Percentiles rank a stretch among this genome's conserved stretches.
Conservation (phyloP, 1,140 invertebrate species). For the Plutomurus gul region DNA sequence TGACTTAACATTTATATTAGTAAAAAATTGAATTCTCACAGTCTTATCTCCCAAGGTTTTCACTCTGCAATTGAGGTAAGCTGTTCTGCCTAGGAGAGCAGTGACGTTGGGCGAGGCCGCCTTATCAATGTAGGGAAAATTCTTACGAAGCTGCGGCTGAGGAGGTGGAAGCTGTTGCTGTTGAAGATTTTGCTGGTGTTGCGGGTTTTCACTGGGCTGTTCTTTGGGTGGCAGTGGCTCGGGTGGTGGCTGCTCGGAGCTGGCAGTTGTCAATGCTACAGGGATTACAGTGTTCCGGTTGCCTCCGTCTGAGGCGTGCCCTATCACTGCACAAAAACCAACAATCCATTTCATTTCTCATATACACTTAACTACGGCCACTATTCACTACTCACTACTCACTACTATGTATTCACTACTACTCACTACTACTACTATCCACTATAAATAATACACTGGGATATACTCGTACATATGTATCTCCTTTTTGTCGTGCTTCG, state of each 20-base stretch:
- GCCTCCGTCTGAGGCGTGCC: constrained; percentile 47
- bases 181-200: neutral
- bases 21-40: constrained; percentile 65
- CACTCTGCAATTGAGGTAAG: constrained; percentile 80
- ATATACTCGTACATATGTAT: neutral
- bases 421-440: neutral
- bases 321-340: constrained; percentile 48
- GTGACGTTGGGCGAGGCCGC: constrained; percentile 79
- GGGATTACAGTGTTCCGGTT: constrained; percentile 18
- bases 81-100: constrained; percentile 78
- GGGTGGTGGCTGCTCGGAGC: constrained; percentile 5
- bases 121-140: constrained; percentile 74
- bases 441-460: neutral
- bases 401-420: neutral
- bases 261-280: constrained; percentile 6
- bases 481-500: neutral
- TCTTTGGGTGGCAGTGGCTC: neutral
- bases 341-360: constrained; percentile 28
- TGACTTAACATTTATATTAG: too few relatives aligned
- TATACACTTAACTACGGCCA: neutral
- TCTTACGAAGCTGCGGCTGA: constrained; percentile 27
- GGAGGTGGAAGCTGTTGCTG: constrained; percentile 16
- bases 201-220: neutral
- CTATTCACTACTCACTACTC: neutral
- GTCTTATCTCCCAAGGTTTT: constrained; percentile 86